These are phyloP conservation scores for Heliothis subflexa DNA, from an alignment of 1,140 invertebrate genomes.

Conservation along the genomic window DNA sequence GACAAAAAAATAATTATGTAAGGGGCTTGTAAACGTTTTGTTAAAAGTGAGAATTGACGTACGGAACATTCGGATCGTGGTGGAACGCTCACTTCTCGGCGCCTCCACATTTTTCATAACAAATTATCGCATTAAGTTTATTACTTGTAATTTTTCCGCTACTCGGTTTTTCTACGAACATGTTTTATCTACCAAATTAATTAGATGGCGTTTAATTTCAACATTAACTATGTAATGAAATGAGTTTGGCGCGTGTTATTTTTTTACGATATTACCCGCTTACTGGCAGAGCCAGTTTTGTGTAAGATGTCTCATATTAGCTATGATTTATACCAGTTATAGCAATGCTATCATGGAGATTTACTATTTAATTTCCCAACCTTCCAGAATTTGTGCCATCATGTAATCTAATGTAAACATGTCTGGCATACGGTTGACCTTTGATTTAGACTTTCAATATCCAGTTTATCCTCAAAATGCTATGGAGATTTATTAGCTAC, in stretches of 20 bases:
- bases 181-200: conserved; percentile 40
- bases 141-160: conserved; percentile 43
- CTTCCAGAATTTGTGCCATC: conserved; percentile 28
- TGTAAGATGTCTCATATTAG: too few species aligned
- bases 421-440: conserved; percentile 41
- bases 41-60: conserved; percentile 51
- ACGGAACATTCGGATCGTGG: conserved; percentile 22
- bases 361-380: conserved; percentile 17
- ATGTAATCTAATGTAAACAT: conserved; percentile 29
- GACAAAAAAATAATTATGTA: conserved; percentile 59
- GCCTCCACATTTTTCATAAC: conserved; percentile 20
- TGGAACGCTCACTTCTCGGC: not conserved
- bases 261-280: conserved; percentile 3
- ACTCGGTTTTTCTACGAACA: conserved; percentile 36
- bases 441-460: conserved; percentile 40
- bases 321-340: too few species aligned
- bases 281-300: not conserved
- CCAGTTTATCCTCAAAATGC: conserved; percentile 29
- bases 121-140: conserved; percentile 48
- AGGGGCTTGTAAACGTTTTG: conserved; percentile 49
- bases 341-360: not conserved
- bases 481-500: conserved; percentile 27
- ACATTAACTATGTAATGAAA: conserved; percentile 27
- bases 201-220: conserved; percentile 36
- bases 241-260: not conserved